These are phyloP conservation scores for Catharus minimus DNA, from an alignment of 2,113 vertebrate species.

Conservation along the genomic window DNA sequence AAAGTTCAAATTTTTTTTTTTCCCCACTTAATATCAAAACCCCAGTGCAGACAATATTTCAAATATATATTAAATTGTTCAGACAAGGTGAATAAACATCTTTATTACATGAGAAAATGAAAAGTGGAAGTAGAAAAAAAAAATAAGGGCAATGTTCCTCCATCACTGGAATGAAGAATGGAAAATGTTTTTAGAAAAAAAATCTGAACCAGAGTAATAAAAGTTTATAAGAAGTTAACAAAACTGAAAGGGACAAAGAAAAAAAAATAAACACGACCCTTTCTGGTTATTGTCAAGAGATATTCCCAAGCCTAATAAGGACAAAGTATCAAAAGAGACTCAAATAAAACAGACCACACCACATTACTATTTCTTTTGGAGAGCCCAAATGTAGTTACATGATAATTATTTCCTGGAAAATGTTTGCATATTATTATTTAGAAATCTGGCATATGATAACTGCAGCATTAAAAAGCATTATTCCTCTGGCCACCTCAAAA, in stretches of 20 bases:
- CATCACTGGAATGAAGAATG: background rate
- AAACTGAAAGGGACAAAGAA: background rate
- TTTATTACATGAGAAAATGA: background rate
- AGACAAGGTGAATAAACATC: background rate
- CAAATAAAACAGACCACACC: conserved; percentile 20
- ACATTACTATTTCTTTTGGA: conserved; percentile 21
- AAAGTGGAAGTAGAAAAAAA: background rate
- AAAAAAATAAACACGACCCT: background rate
- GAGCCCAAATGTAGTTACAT: background rate
- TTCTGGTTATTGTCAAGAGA: conserved; percentile 41
- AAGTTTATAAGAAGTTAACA: conserved; percentile 10
- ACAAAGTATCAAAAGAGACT: conserved; percentile 42
- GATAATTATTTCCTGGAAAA: conserved; percentile 16
- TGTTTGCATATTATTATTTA: conserved; percentile 15
- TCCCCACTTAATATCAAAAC: background rate
- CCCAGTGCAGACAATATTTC: background rate
- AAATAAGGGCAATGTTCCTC: background rate
- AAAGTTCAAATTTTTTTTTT: background rate
- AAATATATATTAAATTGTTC: background rate
- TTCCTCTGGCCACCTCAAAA: background rate
- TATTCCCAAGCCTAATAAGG: conserved; percentile 48
- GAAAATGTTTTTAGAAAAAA: background rate
- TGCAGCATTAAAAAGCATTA: background rate
- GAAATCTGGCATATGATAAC: background rate
- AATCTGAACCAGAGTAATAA: background rate